Conservation (phyloP, 2,113 vertebrate species). For the Nesospiza acunhae region DNA sequence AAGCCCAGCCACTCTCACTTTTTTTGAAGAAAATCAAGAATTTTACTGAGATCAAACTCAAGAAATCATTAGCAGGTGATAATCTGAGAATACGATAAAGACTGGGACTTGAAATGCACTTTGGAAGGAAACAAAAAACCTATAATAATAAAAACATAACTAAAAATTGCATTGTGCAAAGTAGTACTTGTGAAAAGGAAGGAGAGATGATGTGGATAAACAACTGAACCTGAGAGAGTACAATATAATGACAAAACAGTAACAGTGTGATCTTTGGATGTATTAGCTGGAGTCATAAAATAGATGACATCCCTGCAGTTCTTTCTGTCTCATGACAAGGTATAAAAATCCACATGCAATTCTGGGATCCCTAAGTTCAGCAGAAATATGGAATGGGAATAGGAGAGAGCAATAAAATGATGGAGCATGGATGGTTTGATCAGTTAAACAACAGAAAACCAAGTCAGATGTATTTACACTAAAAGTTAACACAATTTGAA, state of each 20-base stretch:
- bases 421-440: background rate
- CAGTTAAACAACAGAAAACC: background rate
- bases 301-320: background rate
- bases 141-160: background rate
- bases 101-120: background rate
- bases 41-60: background rate
- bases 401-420: background rate
- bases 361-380: background rate
- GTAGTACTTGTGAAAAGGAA: background rate
- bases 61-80: background rate
- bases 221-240: background rate
- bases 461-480: background rate
- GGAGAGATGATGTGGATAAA: background rate
- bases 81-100: background rate
- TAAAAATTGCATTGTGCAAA: background rate
- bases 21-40: background rate
- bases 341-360: background rate
- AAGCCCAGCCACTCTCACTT: background rate
- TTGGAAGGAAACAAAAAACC: background rate
- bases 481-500: background rate
- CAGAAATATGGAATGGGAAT: background rate
- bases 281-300: background rate
- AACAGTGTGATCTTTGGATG: background rate
- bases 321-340: background rate
- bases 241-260: background rate